Percentiles rank a stretch among this genome's conserved stretches.
phyloP scores from a whole-genome alignment of 1,140 invertebrate genomes.

The Meloidogyne exigua region DNA sequence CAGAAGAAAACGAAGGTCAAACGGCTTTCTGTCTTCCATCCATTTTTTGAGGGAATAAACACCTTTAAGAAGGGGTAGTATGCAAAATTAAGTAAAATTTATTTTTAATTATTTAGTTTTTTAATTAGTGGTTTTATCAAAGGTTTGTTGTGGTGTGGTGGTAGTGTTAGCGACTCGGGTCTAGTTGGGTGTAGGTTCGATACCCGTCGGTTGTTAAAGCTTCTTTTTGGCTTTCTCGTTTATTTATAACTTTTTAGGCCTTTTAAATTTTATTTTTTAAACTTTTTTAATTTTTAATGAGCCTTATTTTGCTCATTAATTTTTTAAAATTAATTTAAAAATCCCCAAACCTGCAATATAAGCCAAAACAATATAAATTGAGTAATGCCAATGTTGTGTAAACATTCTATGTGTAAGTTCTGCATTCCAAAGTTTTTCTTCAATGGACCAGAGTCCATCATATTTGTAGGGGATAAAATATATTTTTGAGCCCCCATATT shows the following conservation, averaged over 20 bases:
- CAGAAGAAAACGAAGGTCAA: slow-evolving; percentile 78
- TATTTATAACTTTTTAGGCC: too few species aligned
- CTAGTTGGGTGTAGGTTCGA: too few species aligned
- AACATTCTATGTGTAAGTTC: slow-evolving; percentile 19
- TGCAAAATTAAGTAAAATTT: neutral
- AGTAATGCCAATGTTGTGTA: slow-evolving; percentile 30
- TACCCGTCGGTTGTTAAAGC: too few species aligned
- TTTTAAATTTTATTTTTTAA: too few species aligned
- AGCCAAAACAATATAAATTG: slow-evolving; percentile 26
- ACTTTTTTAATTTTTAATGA: too few species aligned
- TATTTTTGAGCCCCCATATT: slow-evolving; percentile 13
- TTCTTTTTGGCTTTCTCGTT: too few species aligned
- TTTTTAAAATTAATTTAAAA: neutral
- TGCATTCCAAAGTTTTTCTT: slow-evolving; percentile 31
- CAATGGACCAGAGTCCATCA: slow-evolving; percentile 17
- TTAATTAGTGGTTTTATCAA: too few species aligned
- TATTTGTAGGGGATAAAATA: slow-evolving; percentile 37
- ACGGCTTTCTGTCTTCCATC: slow-evolving; percentile 83
- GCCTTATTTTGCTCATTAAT: too few species aligned
- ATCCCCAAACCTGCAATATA: slow-evolving; percentile 13
- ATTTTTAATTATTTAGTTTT: neutral
- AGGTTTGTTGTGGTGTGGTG: too few species aligned
- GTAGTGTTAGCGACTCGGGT: too few species aligned
- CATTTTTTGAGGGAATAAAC: slow-evolving; percentile 26
- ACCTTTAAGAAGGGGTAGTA: neutral